Evolutionary conservation across 2,797 vertebrate species (phyloP), one percentile per base, ranked within the genome.

Genomic region (Craterocephalus amniculus): DNA sequence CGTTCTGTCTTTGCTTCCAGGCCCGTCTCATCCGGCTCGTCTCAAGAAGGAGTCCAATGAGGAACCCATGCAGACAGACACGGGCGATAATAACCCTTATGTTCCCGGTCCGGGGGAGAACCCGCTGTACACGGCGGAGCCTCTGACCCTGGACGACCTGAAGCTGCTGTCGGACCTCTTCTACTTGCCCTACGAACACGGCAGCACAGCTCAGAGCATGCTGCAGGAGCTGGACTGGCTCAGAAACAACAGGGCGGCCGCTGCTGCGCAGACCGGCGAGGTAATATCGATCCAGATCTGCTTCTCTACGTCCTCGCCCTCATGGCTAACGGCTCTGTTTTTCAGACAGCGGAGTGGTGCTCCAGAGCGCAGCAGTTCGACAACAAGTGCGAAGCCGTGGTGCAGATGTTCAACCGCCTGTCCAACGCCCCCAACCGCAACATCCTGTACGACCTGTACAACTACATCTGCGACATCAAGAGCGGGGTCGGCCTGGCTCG

Each of bases 391-490:
- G 93, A 92, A 20, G 92, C 95, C 3, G 97, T 99, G 75, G 96
- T 97, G 91, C 96, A 94, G 88, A 99, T 99, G 98, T 99, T 99
- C 88, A 98, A 97, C 79, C 95, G 98, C 24, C 95, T 99, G 74
- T 98, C 96, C 12, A 99, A 98, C 20, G 97, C 94, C 55, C 96
- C 97, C 70, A 99, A 99, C 93, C 94, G 98, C 87, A 94, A 94
- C 73, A 96, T 99, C 81, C 95, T 99, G 58, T 99, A 99, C 72
- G 98, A 99, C 88, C 96, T 99, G 89, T 99, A 99, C 94, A 95
- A 97, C 91, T 99, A 98, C 91, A 97, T 99, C 92, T 98, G 97
- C 92, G 98, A 99, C 91, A 99, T 99, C 91, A 99, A 99, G 95
- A 98, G 97, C 72, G 97, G 97, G 59, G 96, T 99, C 64, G 95